phyloP scores from a whole-genome alignment of 2,888 invertebrate species.

The Pristionchus arcanus region DNA sequence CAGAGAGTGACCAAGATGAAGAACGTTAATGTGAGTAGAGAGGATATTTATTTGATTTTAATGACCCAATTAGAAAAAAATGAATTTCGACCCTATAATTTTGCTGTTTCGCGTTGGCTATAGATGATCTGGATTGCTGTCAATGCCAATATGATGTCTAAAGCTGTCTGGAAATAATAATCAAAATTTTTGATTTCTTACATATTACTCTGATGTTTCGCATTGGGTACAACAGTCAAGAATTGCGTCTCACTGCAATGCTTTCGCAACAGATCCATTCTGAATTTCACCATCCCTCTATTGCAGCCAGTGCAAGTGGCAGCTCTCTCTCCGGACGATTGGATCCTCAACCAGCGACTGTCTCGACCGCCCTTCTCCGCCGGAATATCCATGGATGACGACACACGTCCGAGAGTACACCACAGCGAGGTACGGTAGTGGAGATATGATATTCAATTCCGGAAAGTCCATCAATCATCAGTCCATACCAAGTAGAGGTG shows the following conservation, averaged over 20 bases:
- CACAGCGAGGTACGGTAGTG: constrained; percentile 40
- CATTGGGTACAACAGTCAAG: neutral
- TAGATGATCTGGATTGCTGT: neutral
- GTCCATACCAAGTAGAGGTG: no score
- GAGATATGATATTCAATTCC: neutral
- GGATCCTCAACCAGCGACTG: constrained; percentile 11
- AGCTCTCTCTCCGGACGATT: constrained; percentile 32
- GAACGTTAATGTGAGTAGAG: neutral
- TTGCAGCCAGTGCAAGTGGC: neutral
- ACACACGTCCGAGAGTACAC: neutral
- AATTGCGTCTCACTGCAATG: neutral
- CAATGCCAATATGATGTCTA: no score
- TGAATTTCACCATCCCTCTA: neutral
- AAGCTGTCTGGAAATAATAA: no score
- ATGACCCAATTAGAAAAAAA: no score
- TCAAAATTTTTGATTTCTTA: neutral
- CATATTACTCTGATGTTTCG: neutral
- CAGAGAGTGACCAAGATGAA: constrained; percentile 18
- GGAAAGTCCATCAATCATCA: no score
- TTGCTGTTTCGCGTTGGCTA: neutral
- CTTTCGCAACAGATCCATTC: neutral
- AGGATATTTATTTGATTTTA: neutral
- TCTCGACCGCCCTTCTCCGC: constrained; percentile 9
- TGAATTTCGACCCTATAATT: neutral
- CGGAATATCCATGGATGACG: neutral